These are phyloP conservation scores for cattle (Bos taurus) DNA, from an alignment of 2,113 vertebrate genomes.

Conservation along the genomic window DNA sequence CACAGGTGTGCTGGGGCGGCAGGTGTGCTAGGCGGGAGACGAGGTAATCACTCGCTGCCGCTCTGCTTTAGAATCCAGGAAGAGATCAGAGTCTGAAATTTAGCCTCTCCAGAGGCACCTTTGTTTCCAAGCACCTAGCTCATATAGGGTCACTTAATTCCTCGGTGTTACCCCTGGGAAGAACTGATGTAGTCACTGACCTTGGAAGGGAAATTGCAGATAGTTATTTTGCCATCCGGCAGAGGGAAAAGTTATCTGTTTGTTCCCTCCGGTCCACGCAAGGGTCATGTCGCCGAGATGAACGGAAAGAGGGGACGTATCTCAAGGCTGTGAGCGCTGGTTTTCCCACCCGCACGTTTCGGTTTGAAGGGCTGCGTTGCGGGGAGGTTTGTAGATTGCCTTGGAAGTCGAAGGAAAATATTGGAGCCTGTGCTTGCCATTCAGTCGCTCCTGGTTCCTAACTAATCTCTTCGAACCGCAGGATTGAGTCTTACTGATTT, in stretches of 20 bases:
- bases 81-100: neutral
- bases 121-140: neutral
- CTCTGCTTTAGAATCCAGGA: neutral
- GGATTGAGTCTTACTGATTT: neutral
- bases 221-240: neutral
- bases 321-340: neutral
- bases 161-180: neutral
- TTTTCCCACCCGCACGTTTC: neutral
- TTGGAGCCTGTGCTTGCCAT: accelerated
- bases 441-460: neutral
- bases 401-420: neutral
- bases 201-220: neutral
- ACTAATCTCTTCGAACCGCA: neutral
- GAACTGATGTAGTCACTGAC: neutral
- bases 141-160: neutral
- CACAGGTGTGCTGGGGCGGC: neutral
- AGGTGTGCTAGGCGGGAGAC: neutral
- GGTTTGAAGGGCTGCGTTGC: neutral
- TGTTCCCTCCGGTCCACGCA: neutral
- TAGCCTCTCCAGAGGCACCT: neutral
- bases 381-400: neutral
- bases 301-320: neutral
- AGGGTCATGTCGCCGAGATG: neutral
- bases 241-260: neutral
- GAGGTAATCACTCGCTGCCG: accelerated